Percentiles rank a stretch among this genome's conserved stretches.
Evolutionary conservation across 2,888 invertebrate species (phyloP).

Genomic region (Gari tellinella): DNA sequence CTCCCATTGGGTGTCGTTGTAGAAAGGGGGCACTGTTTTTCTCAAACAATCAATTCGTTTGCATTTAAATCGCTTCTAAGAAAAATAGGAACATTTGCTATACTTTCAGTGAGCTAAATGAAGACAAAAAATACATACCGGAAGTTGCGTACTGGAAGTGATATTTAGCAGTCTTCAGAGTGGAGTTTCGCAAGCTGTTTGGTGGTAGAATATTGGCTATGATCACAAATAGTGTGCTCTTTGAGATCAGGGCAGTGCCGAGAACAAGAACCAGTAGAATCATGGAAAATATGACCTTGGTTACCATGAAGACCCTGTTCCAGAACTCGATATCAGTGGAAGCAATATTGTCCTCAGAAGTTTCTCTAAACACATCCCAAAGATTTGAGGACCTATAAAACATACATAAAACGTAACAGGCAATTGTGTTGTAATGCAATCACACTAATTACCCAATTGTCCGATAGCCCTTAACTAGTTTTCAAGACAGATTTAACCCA

Average conservation of each 20-base stretch:
- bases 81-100: too few species aligned
- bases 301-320: slow-evolving; percentile 64
- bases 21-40: too few species aligned
- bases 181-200: slow-evolving; percentile 26
- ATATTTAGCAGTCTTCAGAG: slow-evolving; percentile 41
- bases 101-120: too few species aligned
- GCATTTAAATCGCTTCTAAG: too few species aligned
- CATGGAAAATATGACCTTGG: slow-evolving; percentile 60
- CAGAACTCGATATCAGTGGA: slow-evolving; percentile 62
- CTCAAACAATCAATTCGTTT: too few species aligned
- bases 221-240: slow-evolving; percentile 64
- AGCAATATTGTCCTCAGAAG: slow-evolving; percentile 53
- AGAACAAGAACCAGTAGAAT: slow-evolving; percentile 63
- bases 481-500: too few species aligned
- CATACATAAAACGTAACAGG: not conserved
- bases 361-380: slow-evolving; percentile 67
- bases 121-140: slow-evolving; percentile 24
- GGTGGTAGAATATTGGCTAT: slow-evolving; percentile 60
- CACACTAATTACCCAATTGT: too few species aligned
- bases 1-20: too few species aligned
- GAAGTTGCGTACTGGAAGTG: slow-evolving; percentile 37
- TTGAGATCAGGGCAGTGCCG: slow-evolving; percentile 61
- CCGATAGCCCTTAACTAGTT: too few species aligned
- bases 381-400: not conserved
- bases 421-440: too few species aligned